Evolutionary conservation across 2,888 invertebrate genomes (phyloP).

Genomic region (Thelaira solivaga): DNA sequence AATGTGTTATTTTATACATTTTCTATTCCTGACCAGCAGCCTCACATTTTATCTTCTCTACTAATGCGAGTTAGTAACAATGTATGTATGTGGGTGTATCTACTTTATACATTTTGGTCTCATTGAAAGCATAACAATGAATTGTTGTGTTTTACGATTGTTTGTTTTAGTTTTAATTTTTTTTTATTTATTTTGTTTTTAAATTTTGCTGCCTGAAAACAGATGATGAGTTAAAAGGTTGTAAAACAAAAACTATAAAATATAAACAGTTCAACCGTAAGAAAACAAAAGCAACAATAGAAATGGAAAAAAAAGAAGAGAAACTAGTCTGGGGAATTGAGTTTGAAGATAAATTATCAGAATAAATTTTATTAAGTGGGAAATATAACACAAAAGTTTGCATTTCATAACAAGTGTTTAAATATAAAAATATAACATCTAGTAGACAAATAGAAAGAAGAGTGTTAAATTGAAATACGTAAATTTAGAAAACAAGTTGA

Average conservation of each 20-base stretch:
- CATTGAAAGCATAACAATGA: not conserved
- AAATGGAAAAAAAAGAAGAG: constrained; percentile 14
- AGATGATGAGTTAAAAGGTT: constrained; percentile 12
- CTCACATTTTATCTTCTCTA: no score
- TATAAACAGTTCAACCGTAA: constrained; percentile 1
- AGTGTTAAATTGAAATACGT: no score
- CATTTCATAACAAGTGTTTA: no score
- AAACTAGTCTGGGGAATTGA: not conserved
- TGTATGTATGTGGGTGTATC: not conserved
- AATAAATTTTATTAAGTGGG: no score
- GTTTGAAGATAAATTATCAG: not conserved
- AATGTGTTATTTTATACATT: constrained; percentile 11
- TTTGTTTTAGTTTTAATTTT: no score
- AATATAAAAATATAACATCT: no score
- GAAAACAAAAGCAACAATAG: not conserved
- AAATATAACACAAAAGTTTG: no score
- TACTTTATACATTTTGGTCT: not conserved
- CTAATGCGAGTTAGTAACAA: no score
- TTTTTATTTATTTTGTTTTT: no score
- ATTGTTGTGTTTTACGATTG: not conserved
- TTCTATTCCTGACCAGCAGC: not conserved
- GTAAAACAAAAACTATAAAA: constrained; percentile 8
- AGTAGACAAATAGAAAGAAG: no score
- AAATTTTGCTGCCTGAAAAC: not conserved
- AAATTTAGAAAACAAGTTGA: no score